phyloP scores from a whole-genome alignment of 2,113 vertebrate species.

The Chunga burmeisteri region DNA sequence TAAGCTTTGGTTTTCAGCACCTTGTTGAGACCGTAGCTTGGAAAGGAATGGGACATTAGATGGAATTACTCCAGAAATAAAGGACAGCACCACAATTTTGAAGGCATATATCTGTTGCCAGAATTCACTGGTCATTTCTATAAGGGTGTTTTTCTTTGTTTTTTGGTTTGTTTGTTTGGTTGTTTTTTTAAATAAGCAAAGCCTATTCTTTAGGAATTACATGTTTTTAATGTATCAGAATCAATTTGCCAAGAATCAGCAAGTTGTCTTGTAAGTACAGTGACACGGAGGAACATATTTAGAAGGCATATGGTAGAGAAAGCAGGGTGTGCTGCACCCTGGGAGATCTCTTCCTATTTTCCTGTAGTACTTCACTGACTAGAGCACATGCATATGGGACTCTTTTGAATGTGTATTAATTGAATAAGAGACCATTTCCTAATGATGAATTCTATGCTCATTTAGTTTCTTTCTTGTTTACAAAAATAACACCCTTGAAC shows the following conservation, averaged over 20 bases:
- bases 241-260: not conserved
- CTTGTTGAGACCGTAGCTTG: not conserved
- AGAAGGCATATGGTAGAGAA: slow-evolving; percentile 55
- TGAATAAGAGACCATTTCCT: slow-evolving; percentile 27
- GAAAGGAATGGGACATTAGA: not conserved
- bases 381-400: slow-evolving; percentile 13
- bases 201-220: not conserved
- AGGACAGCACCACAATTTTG: not conserved
- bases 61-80: not conserved
- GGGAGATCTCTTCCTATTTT: slow-evolving; percentile 51
- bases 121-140: not conserved
- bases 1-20: not conserved
- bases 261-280: not conserved
- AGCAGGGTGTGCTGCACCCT: slow-evolving; percentile 31
- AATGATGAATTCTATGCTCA: slow-evolving; percentile 45
- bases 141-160: not conserved
- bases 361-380: slow-evolving; percentile 1
- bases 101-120: not conserved
- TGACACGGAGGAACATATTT: slow-evolving; percentile 45
- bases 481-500: slow-evolving; percentile 36
- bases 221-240: not conserved
- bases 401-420: slow-evolving; percentile 45
- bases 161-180: not conserved
- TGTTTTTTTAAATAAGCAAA: not conserved
- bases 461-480: slow-evolving; percentile 41